Evolutionary conservation across 1,140 invertebrate species (phyloP), one percentile per base, ranked within the genome.

Genomic region (Orius insidiosus): DNA sequence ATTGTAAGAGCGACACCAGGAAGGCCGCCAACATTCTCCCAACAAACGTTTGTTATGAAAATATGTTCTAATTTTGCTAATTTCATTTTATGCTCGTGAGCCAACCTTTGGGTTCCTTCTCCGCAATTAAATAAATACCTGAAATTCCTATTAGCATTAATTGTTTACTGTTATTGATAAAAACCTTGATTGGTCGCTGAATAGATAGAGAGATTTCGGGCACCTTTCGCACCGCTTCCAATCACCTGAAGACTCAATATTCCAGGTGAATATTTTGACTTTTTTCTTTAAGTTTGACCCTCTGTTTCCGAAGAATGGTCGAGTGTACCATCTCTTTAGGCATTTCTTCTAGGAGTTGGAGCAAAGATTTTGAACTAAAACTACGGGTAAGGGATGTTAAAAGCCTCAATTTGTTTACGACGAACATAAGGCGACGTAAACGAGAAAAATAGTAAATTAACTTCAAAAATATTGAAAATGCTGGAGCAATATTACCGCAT

Each of bases 61-160:
- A 96, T 74, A 58, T 93, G 76, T 47, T 88, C 78, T 45, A 89
- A 57, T 56, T 78, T 77, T 1, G 78, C 66, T 3, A 94, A 56
- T 57, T 82, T 88, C 52, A 80, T 75, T 67, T 81, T 87, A 59
- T 90, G 78, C 62, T 93, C 88, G 60, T 82, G 73, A 2, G 83
- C 77, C 44, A 94, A 59, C 30, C 89, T 68, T 63, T 95, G 90
- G 6, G 78, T 82, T 13, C 85, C 82, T 69, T 95, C 89, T 1
- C 88, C 86, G 63, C 89, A 95, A 59, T 95, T 95, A 56, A 96
- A 94, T 0, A 95, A 56, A 59, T 93, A 94, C 45, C 80, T 83
- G 52, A 39, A 57, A 60, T n/a, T n/a, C n/a, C n/a, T n/a, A n/a
- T n/a, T n/a, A n/a, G n/a, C n/a, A n/a, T n/a, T n/a, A 52, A 36